A percentile compares a stretch with the other conserved stretches of the same genome.
Conservation (phyloP, 2,888 invertebrate species). For the Leptopilina syphax region DNA sequence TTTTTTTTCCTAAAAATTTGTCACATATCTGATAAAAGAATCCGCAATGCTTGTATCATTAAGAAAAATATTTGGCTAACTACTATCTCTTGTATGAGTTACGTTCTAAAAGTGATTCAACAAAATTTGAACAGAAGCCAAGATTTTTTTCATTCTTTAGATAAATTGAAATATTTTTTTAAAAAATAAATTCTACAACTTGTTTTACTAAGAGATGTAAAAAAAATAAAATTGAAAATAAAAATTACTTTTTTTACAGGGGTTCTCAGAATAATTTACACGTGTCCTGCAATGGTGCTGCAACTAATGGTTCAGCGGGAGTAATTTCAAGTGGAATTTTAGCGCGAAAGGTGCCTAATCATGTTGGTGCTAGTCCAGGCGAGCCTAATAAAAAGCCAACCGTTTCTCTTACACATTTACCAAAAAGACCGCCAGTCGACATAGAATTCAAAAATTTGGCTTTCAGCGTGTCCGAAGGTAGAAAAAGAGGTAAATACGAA, state of each 20-base stretch:
- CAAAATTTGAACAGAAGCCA: no score
- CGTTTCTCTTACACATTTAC: slow-evolving; percentile 88
- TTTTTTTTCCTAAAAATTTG: no score
- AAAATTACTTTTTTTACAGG: slow-evolving; percentile 76
- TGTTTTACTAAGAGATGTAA: no score
- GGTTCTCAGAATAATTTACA: slow-evolving; percentile 83
- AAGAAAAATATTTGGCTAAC: no score
- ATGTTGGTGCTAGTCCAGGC: slow-evolving; percentile 79
- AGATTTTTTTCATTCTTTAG: no score
- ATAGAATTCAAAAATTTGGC: slow-evolving; percentile 92
- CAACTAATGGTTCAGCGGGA: slow-evolving; percentile 68
- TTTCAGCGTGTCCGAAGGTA: slow-evolving; percentile 92
- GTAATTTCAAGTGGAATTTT: slow-evolving; percentile 74
- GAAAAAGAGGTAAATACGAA: slow-evolving; percentile 80
- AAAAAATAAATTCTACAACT: no score
- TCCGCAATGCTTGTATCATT: no score
- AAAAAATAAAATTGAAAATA: background rate
- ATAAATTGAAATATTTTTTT: no score
- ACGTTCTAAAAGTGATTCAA: no score
- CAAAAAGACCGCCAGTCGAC: slow-evolving; percentile 92
- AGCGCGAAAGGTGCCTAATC: slow-evolving; percentile 85
- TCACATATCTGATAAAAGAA: no score
- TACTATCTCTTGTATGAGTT: no score
- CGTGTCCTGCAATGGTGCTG: slow-evolving; percentile 81
- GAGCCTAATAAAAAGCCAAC: slow-evolving; percentile 84